Percentiles rank a stretch among this genome's conserved stretches.
Conservation (phyloP, 2,113 vertebrate species). For the Otis tarda region DNA sequence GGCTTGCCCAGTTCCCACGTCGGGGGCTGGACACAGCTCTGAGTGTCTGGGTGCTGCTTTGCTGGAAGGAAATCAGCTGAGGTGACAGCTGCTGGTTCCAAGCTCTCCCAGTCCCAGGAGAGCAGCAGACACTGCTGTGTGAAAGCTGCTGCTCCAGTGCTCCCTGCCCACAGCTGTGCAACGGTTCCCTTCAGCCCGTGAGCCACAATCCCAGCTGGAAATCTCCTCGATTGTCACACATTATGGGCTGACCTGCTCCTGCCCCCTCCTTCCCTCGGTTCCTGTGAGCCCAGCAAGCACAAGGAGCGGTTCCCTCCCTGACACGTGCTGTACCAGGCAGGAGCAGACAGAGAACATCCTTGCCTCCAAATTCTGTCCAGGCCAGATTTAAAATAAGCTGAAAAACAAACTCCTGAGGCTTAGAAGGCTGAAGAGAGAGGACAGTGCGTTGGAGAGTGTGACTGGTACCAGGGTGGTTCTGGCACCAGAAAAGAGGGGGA, state of each 20-base stretch:
- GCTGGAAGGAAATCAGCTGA: neutral
- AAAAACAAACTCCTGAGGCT: neutral
- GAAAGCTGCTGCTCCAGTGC: neutral
- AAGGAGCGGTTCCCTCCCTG: neutral
- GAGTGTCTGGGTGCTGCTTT: neutral
- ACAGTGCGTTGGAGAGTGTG: neutral
- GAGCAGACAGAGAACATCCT: neutral
- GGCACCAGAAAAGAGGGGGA: neutral
- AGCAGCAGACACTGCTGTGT: neutral
- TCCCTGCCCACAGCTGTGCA: neutral
- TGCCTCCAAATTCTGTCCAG: neutral
- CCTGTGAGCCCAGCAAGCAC: neutral
- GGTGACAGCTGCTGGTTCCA: neutral
- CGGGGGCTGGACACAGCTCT: neutral
- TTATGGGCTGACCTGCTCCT: neutral
- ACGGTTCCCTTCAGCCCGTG: neutral
- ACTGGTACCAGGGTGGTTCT: neutral
- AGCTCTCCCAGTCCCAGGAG: neutral
- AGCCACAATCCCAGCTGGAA: neutral
- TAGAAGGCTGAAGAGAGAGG: neutral
- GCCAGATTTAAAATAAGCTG: neutral
- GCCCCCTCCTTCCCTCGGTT: neutral
- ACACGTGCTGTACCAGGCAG: neutral
- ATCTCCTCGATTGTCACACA: neutral
- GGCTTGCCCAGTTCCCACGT: neutral